Evolutionary conservation across 2,797 vertebrate species (phyloP).

Genomic region (Oryzias dopingdopingensis): DNA sequence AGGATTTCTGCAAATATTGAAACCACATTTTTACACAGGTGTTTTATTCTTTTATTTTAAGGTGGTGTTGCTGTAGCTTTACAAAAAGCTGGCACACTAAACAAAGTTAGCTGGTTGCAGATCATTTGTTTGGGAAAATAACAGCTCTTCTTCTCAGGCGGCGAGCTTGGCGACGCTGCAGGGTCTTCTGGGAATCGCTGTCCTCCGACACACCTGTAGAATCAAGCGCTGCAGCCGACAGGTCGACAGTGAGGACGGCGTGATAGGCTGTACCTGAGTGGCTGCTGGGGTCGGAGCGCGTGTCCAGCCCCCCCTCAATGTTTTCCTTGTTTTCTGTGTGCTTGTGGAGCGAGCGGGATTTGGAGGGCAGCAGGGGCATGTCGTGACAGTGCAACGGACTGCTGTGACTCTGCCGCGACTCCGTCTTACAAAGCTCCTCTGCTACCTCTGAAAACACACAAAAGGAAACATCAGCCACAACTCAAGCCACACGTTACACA

Average conservation of each 20-base stretch:
- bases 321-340: conserved; percentile 98
- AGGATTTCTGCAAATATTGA: not conserved
- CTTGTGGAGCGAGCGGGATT: conserved; percentile 90
- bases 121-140: conserved; percentile 62
- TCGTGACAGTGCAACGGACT: conserved; percentile 83
- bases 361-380: conserved; percentile 91
- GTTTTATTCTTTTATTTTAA: not conserved
- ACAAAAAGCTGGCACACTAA: not conserved
- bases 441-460: conserved; percentile 84
- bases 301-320: conserved; percentile 86
- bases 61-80: not conserved
- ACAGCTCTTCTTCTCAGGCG: conserved; percentile 71
- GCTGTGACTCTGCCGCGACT: conserved; percentile 81
- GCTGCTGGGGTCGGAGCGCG: conserved; percentile 77
- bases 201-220: conserved; percentile 37
- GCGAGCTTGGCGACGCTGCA: conserved; percentile 61
- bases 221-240: conserved; percentile 27
- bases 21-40: too few relatives aligned
- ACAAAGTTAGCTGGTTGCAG: too few relatives aligned
- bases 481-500: not conserved
- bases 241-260: conserved; percentile 25
- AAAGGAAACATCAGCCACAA: conserved; percentile 1
- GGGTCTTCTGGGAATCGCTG: not conserved
- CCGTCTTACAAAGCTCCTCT: conserved; percentile 93
- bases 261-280: conserved; percentile 86